A percentile compares a stretch with the other conserved stretches of the same genome.
These are phyloP conservation scores for Pimpla rufipes DNA, from an alignment of 2,888 invertebrate species.

Conservation along the genomic window DNA sequence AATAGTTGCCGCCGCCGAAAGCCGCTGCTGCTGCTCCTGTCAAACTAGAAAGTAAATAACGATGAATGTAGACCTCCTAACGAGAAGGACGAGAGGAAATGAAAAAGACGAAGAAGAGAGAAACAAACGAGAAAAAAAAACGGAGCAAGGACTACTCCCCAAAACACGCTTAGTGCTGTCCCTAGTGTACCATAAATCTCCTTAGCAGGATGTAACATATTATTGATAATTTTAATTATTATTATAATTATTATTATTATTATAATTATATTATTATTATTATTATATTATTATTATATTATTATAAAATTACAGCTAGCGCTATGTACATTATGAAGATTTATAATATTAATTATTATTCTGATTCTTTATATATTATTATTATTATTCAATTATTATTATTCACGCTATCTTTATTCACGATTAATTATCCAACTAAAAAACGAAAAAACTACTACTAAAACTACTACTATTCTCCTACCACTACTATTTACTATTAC, in stretches of 20 bases:
- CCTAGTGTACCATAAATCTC: conserved; percentile 84
- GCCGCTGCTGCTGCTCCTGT: conserved; percentile 71
- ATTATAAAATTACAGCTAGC: conserved; percentile 73
- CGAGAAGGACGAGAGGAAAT: conserved; percentile 44
- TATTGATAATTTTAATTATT: conserved; percentile 75
- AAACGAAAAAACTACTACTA: conserved; percentile 74
- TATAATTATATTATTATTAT: conserved; percentile 71
- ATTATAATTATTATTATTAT: conserved; percentile 71
- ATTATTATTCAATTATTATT: conserved; percentile 73
- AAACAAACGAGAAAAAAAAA: conserved; percentile 58
- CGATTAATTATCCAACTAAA: conserved; percentile 73
- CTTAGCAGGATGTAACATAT: conserved; percentile 84
- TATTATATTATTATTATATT: conserved; percentile 74
- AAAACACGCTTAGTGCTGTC: conserved; percentile 79
- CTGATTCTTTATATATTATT: conserved; percentile 75
- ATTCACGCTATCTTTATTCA: conserved; percentile 67
- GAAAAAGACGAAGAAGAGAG: conserved; percentile 56
- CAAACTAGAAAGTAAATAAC: conserved; percentile 74
- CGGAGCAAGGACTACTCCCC: conserved; percentile 75
- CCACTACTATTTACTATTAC: conserved; percentile 71
- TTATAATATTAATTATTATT: conserved; percentile 80
- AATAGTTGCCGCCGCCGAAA: conserved; percentile 82
- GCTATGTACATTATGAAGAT: conserved; percentile 80
- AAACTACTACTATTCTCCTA: conserved; percentile 71
- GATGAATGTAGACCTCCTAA: conserved; percentile 63